Percentiles rank a stretch among this genome's conserved stretches.
phyloP scores from a whole-genome alignment of 2,797 vertebrate species.

The Brachyrhaphis roseni region DNA sequence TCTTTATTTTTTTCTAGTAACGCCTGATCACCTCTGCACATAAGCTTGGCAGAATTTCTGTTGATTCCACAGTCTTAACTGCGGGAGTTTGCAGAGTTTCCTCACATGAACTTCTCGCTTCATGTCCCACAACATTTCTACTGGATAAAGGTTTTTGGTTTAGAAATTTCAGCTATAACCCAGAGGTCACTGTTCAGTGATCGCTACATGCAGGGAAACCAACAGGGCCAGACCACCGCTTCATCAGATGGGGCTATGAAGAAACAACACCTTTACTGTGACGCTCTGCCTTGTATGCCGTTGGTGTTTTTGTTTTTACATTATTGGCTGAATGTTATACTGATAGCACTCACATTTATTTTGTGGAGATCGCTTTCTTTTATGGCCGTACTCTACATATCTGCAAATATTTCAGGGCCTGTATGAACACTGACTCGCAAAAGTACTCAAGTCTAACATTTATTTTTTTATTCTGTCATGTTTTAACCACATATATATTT shows the following conservation, averaged over 20 bases:
- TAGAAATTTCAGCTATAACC: neutral
- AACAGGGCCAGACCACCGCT: neutral
- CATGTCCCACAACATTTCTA: conserved; percentile 2
- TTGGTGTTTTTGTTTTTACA: neutral
- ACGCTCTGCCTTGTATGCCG: neutral
- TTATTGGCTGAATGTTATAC: neutral
- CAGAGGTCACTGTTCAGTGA: neutral
- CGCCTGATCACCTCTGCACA: neutral
- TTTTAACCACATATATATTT: neutral
- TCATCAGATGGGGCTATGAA: neutral
- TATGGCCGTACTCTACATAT: neutral
- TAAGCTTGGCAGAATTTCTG: neutral
- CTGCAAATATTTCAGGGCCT: neutral
- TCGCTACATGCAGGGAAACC: conserved; percentile 2
- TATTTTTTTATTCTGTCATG: neutral
- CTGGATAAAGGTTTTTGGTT: conserved; percentile 6
- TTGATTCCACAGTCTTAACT: neutral
- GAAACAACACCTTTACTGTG: neutral
- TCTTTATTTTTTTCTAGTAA: neutral
- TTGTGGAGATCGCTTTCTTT: neutral
- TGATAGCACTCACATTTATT: neutral
- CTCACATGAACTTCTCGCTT: conserved; percentile 6
- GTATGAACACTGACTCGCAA: neutral
- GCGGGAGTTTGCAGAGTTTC: neutral
- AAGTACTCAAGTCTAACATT: neutral